Percentiles rank a stretch among this genome's conserved stretches.
Conservation (phyloP, 2,797 vertebrate species). For the Luscinia luscinia region DNA sequence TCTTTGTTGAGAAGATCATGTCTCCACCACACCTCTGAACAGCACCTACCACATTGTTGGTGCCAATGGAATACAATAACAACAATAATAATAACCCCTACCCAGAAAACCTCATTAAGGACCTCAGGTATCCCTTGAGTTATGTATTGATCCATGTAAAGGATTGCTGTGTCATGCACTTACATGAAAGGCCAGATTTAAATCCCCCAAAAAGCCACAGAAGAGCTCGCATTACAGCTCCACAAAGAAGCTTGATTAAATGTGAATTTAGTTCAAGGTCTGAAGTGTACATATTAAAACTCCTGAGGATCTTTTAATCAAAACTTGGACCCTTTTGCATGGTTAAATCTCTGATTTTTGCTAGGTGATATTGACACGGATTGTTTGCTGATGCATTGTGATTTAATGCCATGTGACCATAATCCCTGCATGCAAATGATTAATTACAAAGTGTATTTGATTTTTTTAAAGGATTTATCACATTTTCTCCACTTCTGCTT, state of each 20-base stretch:
- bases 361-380: not conserved
- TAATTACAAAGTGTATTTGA: constrained; percentile 15
- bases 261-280: constrained; percentile 43
- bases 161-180: constrained; percentile 57
- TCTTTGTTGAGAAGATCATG: not conserved
- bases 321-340: not conserved
- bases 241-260: constrained; percentile 56
- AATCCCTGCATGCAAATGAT: constrained; percentile 39
- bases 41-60: not conserved
- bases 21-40: not conserved
- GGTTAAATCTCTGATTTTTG: not conserved
- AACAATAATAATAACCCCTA: constrained; percentile 25
- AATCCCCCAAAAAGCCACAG: constrained; percentile 46
- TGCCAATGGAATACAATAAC: not conserved
- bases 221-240: constrained; percentile 32
- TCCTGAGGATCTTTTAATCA: constrained; percentile 36
- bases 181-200: constrained; percentile 61
- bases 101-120: constrained; percentile 51
- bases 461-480: not conserved
- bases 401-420: constrained; percentile 9
- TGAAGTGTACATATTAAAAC: constrained; percentile 33
- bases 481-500: not conserved
- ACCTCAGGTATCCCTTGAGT: constrained; percentile 36
- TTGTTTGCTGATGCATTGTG: constrained; percentile 33
- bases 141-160: constrained; percentile 45